Conservation (phyloP, 2,797 vertebrate species). For the Syngnathus rostellatus region DNA sequence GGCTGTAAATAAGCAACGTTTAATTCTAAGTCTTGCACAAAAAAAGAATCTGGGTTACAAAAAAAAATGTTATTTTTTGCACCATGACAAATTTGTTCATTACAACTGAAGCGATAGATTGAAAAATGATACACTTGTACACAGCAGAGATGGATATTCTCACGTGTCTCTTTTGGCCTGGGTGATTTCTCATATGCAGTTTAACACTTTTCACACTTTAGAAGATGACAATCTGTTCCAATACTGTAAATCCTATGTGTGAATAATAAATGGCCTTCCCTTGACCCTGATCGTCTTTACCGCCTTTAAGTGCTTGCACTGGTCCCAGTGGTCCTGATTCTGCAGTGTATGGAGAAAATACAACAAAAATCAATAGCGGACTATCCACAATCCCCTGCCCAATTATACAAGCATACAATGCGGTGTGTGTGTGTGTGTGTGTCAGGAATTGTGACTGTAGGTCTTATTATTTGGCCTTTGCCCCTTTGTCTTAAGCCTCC, state of each 20-base stretch:
- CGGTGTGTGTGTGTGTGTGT: conserved; percentile 37
- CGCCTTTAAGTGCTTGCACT: conserved; percentile 17
- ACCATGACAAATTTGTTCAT: not conserved
- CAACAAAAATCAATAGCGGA: conserved; percentile 45
- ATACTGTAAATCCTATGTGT: conserved; percentile 6
- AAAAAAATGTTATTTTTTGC: not conserved
- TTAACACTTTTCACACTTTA: conserved; percentile 17
- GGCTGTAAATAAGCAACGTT: conserved; percentile 15
- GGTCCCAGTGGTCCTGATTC: conserved; percentile 14
- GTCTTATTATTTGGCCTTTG: conserved; percentile 36
- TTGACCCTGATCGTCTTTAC: conserved; percentile 24
- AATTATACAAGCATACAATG: conserved; percentile 36
- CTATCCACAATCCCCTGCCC: conserved; percentile 32
- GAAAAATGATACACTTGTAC: not conserved
- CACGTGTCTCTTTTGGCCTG: not conserved
- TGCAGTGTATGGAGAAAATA: conserved; percentile 31
- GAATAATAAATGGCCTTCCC: conserved; percentile 12
- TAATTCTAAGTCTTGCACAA: not conserved
- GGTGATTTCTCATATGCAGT: conserved; percentile 29
- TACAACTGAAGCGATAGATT: not conserved
- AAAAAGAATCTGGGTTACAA: not conserved
- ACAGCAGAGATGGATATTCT: not conserved
- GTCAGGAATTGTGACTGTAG: conserved; percentile 23
- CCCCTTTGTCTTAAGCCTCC: conserved; percentile 12
- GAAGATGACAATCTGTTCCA: not conserved